A percentile compares a stretch with the other conserved stretches of the same genome.
phyloP scores from a whole-genome alignment of 2,888 invertebrate genomes.

The Tuberolachnus salignus region DNA sequence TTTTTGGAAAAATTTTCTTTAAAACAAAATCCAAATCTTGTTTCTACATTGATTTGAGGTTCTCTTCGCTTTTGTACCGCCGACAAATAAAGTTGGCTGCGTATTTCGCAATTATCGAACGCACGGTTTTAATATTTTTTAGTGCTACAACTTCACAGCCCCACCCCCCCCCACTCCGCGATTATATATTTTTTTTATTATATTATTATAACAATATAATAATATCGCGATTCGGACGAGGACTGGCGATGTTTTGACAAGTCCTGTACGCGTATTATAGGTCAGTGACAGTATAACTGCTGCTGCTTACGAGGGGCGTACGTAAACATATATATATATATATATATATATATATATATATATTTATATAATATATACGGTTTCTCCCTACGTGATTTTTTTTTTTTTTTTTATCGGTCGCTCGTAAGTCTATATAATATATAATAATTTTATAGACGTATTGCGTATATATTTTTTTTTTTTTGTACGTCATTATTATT shows the following conservation, averaged over 20 bases:
- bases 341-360: neutral
- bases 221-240: neutral
- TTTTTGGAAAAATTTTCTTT: no score
- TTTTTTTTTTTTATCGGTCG: slow-evolving; percentile 11
- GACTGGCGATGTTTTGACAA: slow-evolving; percentile 15
- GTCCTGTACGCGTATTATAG: slow-evolving; percentile 1
- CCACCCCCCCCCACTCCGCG: no score
- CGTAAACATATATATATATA: neutral
- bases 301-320: neutral
- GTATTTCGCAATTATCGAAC: no score
- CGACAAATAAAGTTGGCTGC: no score
- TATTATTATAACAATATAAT: no score
- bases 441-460: neutral
- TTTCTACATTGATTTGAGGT: no score
- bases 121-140: no score
- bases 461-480: neutral
- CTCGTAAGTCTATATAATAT: neutral
- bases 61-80: no score
- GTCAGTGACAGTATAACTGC: neutral
- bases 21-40: no score
- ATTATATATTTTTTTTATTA: no score
- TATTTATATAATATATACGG: neutral
- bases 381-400: neutral
- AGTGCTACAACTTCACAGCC: no score
- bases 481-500: neutral